phyloP scores from a whole-genome alignment of 2,113 vertebrate species.

The Daphoenositta chrysoptera region DNA sequence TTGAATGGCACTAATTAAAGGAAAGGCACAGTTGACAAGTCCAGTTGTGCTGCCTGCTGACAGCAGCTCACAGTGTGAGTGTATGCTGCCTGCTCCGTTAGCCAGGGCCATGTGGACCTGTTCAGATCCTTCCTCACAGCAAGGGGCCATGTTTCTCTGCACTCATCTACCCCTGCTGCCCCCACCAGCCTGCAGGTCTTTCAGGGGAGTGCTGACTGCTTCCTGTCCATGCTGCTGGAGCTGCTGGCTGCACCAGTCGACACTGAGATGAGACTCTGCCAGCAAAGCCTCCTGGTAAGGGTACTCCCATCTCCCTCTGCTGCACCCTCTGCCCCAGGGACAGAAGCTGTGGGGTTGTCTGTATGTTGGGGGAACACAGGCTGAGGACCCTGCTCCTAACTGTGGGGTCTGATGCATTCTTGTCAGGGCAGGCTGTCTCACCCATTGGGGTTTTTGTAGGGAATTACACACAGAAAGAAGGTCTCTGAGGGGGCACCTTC shows the following conservation, averaged over 20 bases:
- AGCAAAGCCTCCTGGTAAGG: constrained; percentile 72
- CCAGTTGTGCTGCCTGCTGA: not conserved
- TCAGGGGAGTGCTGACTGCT: constrained; percentile 25
- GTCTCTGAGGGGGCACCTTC: not conserved
- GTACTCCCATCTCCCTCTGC: not conserved
- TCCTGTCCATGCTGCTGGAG: constrained; percentile 54
- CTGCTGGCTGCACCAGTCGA: constrained; percentile 54
- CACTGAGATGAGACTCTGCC: constrained; percentile 37
- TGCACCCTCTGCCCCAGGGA: not conserved
- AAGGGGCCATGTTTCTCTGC: not conserved
- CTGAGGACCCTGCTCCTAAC: not conserved
- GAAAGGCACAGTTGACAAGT: not conserved
- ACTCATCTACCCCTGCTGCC: not conserved
- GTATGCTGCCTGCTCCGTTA: not conserved
- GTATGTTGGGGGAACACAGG: not conserved
- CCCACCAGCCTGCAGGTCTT: constrained; percentile 58
- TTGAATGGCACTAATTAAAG: not conserved
- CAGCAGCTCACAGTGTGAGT: not conserved
- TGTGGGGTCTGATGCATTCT: not conserved
- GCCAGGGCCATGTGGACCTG: not conserved
- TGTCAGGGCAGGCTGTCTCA: not conserved
- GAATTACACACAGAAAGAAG: not conserved
- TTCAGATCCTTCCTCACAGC: not conserved
- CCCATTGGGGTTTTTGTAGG: not conserved
- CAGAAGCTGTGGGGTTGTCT: not conserved